These are phyloP conservation scores for Syritta pipiens DNA, from an alignment of 2,888 invertebrate species.

Conservation along the genomic window DNA sequence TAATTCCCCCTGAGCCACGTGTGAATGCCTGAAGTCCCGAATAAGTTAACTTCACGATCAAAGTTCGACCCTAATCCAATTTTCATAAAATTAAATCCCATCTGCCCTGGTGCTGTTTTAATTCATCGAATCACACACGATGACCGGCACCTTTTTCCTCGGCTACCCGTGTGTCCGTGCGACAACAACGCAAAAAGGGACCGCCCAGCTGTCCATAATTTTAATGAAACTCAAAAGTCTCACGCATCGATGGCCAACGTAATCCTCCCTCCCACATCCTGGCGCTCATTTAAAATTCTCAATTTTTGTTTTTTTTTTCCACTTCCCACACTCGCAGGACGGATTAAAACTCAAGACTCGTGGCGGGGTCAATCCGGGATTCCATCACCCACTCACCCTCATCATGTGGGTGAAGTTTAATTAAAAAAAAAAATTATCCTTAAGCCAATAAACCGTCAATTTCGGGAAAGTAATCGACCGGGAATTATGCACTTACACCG, in stretches of 20 bases:
- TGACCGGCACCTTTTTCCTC: too few species aligned
- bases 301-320: too few species aligned
- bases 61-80: neutral
- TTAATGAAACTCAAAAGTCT: too few species aligned
- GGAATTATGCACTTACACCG: neutral
- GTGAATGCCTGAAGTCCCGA: too few species aligned
- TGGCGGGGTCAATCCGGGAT: too few species aligned
- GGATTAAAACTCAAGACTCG: neutral
- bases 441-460: neutral
- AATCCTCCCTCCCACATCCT: neutral
- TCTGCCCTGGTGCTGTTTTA: neutral
- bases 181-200: too few species aligned
- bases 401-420: neutral
- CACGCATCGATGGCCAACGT: neutral
- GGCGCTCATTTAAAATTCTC: too few species aligned
- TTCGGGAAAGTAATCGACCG: neutral
- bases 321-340: too few species aligned
- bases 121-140: neutral
- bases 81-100: neutral
- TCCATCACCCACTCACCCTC: neutral
- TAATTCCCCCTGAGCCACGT: too few species aligned
- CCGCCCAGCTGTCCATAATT: too few species aligned
- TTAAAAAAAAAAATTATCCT: neutral
- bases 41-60: too few species aligned
- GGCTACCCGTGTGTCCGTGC: too few species aligned